phyloP scores from a whole-genome alignment of 2,797 vertebrate species.

The Danio tinwini region DNA sequence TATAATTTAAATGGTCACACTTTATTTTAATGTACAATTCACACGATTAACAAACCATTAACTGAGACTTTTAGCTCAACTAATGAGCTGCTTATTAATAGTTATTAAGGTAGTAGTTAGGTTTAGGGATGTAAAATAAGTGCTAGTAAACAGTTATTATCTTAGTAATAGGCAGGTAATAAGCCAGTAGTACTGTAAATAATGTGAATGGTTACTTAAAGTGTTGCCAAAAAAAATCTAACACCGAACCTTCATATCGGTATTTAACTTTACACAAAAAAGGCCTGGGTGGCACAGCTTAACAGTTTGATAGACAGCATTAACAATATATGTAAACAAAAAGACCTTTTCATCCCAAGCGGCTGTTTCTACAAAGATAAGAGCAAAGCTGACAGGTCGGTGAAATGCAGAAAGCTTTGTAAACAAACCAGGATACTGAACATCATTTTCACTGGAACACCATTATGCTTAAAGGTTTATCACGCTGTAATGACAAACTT shows the following conservation, averaged over 20 bases:
- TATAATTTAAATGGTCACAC: no score
- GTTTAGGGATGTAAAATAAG: no score
- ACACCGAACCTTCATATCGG: neutral
- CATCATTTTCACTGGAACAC: neutral
- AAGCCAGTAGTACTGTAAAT: no score
- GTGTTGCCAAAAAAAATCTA: neutral
- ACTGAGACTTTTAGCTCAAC: no score
- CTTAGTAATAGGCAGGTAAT: no score
- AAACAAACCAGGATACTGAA: slow-evolving; percentile 19
- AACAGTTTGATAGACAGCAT: neutral
- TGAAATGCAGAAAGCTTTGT: slow-evolving; percentile 24
- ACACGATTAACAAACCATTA: no score
- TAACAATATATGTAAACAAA: slow-evolving; percentile 11
- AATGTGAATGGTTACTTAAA: no score
- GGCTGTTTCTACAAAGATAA: slow-evolving; percentile 35
- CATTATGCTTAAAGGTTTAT: slow-evolving; percentile 11
- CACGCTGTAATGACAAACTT: neutral
- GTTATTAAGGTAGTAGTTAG: no score
- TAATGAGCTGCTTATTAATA: no score
- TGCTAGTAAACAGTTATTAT: no score
- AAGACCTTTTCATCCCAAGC: neutral
- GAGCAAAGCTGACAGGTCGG: slow-evolving; percentile 13
- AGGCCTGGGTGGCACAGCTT: neutral
- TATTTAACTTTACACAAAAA: neutral
- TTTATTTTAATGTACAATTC: no score